Percentiles rank a stretch among this genome's conserved stretches.
Conservation (phyloP, 2,113 vertebrate species). For the Mesitornis unicolor region DNA sequence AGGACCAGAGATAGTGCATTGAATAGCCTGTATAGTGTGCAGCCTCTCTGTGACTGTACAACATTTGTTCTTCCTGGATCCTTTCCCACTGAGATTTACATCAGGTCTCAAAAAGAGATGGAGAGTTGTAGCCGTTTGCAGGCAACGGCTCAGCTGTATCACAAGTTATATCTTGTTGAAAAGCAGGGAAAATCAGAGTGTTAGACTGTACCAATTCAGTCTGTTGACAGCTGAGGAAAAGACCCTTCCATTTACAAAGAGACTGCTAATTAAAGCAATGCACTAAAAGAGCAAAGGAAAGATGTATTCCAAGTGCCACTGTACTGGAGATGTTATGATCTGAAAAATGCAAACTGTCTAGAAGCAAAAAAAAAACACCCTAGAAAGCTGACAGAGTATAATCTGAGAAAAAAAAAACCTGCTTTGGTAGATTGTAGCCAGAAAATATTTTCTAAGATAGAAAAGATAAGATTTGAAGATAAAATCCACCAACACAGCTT, state of each 20-base stretch:
- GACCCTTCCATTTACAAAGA: neutral
- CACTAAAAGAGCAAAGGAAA: neutral
- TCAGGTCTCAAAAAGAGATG: neutral
- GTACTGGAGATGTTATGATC: neutral
- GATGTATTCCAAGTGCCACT: neutral
- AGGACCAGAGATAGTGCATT: neutral
- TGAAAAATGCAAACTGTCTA: neutral
- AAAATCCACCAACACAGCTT: neutral
- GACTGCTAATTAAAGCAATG: neutral
- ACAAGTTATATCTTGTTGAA: neutral
- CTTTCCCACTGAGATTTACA: neutral
- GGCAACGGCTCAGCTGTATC: neutral
- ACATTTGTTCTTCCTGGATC: neutral
- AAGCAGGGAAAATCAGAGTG: neutral
- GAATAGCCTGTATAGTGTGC: neutral
- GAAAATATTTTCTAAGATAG: neutral
- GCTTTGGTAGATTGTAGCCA: neutral
- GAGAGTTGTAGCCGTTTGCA: neutral
- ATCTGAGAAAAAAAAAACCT: neutral
- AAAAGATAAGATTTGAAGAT: neutral
- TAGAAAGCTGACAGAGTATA: neutral
- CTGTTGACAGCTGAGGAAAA: neutral
- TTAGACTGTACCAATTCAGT: neutral
- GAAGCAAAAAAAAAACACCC: neutral
- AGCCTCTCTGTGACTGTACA: neutral